Percentiles rank a stretch among this genome's conserved stretches.
Conservation (phyloP, 2,888 invertebrate genomes). For the Torymus tubicola region DNA sequence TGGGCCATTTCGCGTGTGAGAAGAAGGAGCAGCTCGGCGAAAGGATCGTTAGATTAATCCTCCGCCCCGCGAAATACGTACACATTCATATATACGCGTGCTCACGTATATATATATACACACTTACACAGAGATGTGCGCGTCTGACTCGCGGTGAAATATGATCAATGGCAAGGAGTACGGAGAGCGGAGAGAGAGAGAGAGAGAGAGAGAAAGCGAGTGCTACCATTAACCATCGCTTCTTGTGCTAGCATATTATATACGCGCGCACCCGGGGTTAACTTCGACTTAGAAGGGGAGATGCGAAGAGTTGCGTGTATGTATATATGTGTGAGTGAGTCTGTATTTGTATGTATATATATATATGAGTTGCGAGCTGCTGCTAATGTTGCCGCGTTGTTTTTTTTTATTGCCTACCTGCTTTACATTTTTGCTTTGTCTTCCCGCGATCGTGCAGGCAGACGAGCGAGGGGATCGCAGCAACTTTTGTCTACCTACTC, state of each 20-base stretch:
- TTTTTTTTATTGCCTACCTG: slow-evolving; percentile 35
- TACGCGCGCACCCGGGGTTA: background rate
- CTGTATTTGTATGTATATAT: background rate
- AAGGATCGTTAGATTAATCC: slow-evolving; percentile 49
- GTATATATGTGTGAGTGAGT: no score
- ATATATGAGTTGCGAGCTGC: background rate
- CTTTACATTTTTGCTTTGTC: slow-evolving; percentile 40
- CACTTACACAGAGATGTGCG: background rate
- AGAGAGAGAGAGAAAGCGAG: no score
- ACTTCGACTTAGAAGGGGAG: no score
- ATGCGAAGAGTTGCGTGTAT: no score
- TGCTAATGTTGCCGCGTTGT: slow-evolving; percentile 38
- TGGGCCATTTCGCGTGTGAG: background rate
- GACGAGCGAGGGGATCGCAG: background rate
- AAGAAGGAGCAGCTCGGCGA: background rate
- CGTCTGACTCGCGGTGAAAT: slow-evolving; percentile 29
- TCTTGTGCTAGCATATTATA: slow-evolving; percentile 16
- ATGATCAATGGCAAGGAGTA: slow-evolving; percentile 27
- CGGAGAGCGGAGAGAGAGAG: background rate
- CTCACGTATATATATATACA: background rate
- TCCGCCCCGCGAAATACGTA: slow-evolving; percentile 7
- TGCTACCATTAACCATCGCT: slow-evolving; percentile 39
- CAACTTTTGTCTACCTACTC: background rate
- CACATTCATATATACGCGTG: background rate
- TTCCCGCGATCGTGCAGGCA: background rate